These are phyloP conservation scores for Sarcophilus harrisii DNA, from an alignment of 2,797 vertebrate species.

Conservation along the genomic window DNA sequence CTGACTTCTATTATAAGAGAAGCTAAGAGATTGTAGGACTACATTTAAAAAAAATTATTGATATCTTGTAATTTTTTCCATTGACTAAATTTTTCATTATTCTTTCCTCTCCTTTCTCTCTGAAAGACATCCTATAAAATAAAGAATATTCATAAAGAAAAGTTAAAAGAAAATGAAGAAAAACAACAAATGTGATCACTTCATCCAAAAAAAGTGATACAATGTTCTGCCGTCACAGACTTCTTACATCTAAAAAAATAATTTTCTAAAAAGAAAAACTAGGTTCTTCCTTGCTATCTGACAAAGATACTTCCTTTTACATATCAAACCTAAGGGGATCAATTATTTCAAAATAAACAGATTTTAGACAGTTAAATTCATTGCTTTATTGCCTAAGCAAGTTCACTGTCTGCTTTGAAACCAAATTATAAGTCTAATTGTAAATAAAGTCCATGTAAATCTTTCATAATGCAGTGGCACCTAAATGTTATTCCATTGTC, in stretches of 20 bases:
- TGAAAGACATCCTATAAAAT: not conserved
- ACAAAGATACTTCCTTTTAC: conserved; percentile 14
- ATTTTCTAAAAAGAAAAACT: not conserved
- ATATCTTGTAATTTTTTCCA: not conserved
- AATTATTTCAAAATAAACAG: conserved; percentile 45
- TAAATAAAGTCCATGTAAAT: conserved; percentile 11
- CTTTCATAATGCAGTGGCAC: not conserved
- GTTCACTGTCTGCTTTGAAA: conserved; percentile 29
- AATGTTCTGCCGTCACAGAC: not conserved
- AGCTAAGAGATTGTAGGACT: conserved; percentile 1
- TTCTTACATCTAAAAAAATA: not conserved
- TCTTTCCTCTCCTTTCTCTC: not conserved
- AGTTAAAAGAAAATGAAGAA: not conserved
- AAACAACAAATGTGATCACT: not conserved
- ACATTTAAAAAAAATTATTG: not conserved
- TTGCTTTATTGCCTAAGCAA: conserved; percentile 27
- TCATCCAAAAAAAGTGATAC: not conserved
- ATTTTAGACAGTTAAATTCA: not conserved
- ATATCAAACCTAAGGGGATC: not conserved
- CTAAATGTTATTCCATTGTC: not conserved
- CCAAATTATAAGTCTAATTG: conserved; percentile 17
- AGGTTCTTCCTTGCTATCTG: conserved; percentile 22
- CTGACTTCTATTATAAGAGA: not conserved
- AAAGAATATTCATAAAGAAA: not conserved
- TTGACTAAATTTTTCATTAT: not conserved